Conservation (phyloP, 2,888 invertebrate species). For the Acanthococcus lagerstroemiae region DNA sequence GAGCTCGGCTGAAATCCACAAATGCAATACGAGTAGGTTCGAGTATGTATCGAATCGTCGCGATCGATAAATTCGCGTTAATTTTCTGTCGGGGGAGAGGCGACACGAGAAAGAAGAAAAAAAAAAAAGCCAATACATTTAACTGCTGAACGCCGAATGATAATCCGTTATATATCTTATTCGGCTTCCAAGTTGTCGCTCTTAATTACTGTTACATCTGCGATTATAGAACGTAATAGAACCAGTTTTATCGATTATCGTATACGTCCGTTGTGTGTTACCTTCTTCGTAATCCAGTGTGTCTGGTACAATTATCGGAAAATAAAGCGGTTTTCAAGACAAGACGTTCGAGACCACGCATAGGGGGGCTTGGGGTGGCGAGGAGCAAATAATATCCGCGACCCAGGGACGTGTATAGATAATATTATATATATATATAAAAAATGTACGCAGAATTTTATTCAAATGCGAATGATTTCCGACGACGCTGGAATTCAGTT, state of each 20-base stretch:
- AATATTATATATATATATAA: too few relatives aligned
- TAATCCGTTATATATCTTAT: slow-evolving; percentile 25
- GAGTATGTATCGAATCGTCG: too few relatives aligned
- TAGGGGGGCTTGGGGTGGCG: background rate
- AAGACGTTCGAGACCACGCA: background rate
- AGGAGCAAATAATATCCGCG: background rate
- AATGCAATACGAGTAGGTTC: too few relatives aligned
- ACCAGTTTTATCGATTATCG: slow-evolving; percentile 26
- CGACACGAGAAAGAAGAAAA: too few relatives aligned
- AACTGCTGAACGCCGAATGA: background rate
- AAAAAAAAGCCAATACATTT: too few relatives aligned
- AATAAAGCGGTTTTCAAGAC: slow-evolving; percentile 21
- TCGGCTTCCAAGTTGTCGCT: slow-evolving; percentile 24
- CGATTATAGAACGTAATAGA: slow-evolving; percentile 22
- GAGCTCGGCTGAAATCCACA: too few relatives aligned
- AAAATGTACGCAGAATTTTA: background rate
- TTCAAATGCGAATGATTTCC: background rate
- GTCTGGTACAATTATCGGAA: slow-evolving; percentile 27
- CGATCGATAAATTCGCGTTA: too few relatives aligned
- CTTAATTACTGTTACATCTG: slow-evolving; percentile 28
- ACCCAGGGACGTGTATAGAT: background rate
- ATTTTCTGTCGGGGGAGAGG: too few relatives aligned
- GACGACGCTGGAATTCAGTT: background rate
- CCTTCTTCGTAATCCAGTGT: slow-evolving; percentile 20
- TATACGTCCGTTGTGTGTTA: background rate